phyloP scores from a whole-genome alignment of 2,113 vertebrate species.

The Tautogolabrus adspersus region DNA sequence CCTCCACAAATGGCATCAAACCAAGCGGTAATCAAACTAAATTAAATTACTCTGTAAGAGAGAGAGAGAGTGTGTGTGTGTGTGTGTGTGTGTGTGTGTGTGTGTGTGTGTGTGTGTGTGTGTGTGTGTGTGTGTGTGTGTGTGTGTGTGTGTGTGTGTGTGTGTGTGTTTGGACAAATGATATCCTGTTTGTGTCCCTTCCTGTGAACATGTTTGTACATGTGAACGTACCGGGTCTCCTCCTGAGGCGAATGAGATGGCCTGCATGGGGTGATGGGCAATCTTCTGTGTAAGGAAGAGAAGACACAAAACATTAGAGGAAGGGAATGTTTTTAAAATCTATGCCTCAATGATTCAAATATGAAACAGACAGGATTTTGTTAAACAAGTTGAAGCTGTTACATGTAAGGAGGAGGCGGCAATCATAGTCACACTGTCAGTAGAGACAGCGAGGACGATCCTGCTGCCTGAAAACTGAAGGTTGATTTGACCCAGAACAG shows the following conservation, averaged over 20 bases:
- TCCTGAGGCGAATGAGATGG: conserved; percentile 96
- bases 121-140: conserved; percentile 10
- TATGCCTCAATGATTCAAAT: background rate
- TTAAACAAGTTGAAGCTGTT: conserved; percentile 29
- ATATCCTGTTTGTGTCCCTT: conserved; percentile 27
- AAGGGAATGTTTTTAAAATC: background rate
- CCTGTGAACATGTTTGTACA: conserved; percentile 31
- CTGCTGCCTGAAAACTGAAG: conserved; percentile 92
- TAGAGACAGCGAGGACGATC: conserved; percentile 90
- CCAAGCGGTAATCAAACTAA: conserved; percentile 78
- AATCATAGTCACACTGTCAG: conserved; percentile 88
- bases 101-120: conserved; percentile 1
- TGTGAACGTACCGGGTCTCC: conserved; percentile 90
- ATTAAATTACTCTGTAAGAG: conserved; percentile 70
- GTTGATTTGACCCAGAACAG: conserved; percentile 92
- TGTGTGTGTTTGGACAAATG: conserved; percentile 21
- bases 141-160: background rate
- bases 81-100: conserved; percentile 19
- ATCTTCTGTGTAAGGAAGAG: conserved; percentile 87
- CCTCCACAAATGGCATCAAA: conserved; percentile 68
- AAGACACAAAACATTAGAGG: background rate
- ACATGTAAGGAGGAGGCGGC: conserved; percentile 90
- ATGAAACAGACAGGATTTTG: too few relatives aligned
- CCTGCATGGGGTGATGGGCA: conserved; percentile 94
- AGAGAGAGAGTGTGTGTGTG: too few relatives aligned